A percentile compares a stretch with the other conserved stretches of the same genome.
phyloP scores from a whole-genome alignment of 1,140 invertebrate species.

The Drosophila serrata region DNA sequence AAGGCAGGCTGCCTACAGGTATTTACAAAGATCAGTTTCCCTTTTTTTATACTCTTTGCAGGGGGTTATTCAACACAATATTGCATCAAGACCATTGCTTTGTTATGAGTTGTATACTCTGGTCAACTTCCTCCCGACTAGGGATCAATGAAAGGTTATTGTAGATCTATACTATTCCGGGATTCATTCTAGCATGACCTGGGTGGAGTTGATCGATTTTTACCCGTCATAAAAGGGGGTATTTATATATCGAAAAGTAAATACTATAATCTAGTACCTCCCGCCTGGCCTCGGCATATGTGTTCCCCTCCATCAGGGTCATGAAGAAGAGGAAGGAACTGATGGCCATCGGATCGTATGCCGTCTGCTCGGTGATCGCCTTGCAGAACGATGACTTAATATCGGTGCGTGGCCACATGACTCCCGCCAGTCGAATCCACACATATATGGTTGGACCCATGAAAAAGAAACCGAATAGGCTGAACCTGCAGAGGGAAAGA shows the following conservation, averaged over 20 bases:
- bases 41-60: background rate
- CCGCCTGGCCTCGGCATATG: conserved; percentile 86
- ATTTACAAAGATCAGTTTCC: background rate
- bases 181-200: background rate
- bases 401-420: conserved; percentile 87
- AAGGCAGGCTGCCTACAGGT: background rate
- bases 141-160: too few species aligned
- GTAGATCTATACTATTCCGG: background rate
- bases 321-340: conserved; percentile 89
- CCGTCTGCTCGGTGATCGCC: conserved; percentile 89
- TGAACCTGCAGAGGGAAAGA: conserved; percentile 85
- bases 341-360: conserved; percentile 89
- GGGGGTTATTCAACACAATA: background rate
- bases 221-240: background rate
- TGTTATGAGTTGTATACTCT: too few species aligned
- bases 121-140: too few species aligned
- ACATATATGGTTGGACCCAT: conserved; percentile 89
- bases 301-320: conserved; percentile 88
- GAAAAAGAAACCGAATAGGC: conserved; percentile 88
- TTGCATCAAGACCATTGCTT: background rate
- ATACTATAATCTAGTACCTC: conserved; percentile 85
- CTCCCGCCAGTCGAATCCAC: conserved; percentile 87
- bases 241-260: background rate
- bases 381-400: conserved; percentile 88
- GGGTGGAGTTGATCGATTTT: background rate